Percentiles rank a stretch among this genome's conserved stretches.
These are phyloP conservation scores for Parnassius orleans DNA, from an alignment of 2,888 invertebrate genomes.

Conservation along the genomic window DNA sequence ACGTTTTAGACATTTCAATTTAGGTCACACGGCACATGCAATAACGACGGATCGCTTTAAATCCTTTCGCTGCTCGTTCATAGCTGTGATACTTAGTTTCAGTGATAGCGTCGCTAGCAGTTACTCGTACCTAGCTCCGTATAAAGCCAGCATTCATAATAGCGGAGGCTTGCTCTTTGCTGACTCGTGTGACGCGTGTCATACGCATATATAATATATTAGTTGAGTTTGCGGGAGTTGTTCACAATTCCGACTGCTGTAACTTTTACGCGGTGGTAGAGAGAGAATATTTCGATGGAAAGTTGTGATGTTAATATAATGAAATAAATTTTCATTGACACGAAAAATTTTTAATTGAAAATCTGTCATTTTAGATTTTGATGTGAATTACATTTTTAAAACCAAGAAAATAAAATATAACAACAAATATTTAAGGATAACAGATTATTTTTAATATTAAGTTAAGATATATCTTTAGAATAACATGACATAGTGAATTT, in stretches of 20 bases:
- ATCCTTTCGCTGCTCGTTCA: constrained; percentile 1
- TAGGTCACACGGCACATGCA: constrained; percentile 9
- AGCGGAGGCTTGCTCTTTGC: constrained; percentile 20
- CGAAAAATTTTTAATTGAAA: too few relatives aligned
- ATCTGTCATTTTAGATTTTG: too few relatives aligned
- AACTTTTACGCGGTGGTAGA: background rate
- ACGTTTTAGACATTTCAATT: constrained; percentile 7
- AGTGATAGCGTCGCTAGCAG: background rate
- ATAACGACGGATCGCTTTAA: constrained; percentile 2
- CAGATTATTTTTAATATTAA: too few relatives aligned
- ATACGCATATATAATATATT: constrained; percentile 13
- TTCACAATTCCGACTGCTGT: too few relatives aligned
- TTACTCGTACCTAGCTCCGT: background rate
- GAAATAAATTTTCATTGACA: background rate
- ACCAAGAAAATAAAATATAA: too few relatives aligned
- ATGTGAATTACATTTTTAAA: too few relatives aligned
- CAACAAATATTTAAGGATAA: too few relatives aligned
- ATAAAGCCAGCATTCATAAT: constrained; percentile 22
- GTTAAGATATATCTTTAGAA: too few relatives aligned
- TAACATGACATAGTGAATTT: too few relatives aligned
- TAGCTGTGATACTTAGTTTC: background rate
- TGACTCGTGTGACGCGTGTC: constrained; percentile 10
- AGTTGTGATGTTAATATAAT: background rate
- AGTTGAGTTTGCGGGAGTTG: background rate
- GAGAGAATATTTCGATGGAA: constrained; percentile 2